Evolutionary conservation across 2,113 vertebrate species (phyloP).

Genomic region (Seriola aureovittata): DNA sequence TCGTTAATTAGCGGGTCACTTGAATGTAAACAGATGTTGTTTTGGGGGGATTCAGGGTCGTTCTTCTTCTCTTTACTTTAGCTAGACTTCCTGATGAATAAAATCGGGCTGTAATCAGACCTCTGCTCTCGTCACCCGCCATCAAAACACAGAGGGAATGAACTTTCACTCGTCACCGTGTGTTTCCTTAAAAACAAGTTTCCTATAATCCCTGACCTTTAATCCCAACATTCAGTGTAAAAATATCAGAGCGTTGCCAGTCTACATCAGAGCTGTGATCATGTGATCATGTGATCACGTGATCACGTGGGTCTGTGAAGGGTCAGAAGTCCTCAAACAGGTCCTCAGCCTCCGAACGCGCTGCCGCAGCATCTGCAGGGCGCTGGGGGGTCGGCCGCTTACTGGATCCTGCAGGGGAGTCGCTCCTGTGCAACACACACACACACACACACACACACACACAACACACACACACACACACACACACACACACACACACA

Average conservation of each 20-base stretch:
- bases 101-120: too few species aligned
- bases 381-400: constrained; percentile 68
- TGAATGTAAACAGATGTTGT: too few species aligned
- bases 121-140: too few species aligned
- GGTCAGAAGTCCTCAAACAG: constrained; percentile 89
- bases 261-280: too few species aligned
- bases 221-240: not conserved
- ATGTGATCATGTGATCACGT: too few species aligned
- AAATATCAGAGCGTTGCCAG: not conserved
- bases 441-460: constrained; percentile 43
- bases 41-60: too few species aligned
- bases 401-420: constrained; percentile 65
- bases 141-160: too few species aligned
- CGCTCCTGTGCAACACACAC: constrained; percentile 77
- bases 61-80: too few species aligned
- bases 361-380: constrained; percentile 80
- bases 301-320: not conserved
- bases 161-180: too few species aligned
- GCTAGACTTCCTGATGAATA: too few species aligned
- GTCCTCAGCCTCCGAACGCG: constrained; percentile 84
- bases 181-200: too few species aligned
- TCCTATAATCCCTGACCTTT: not conserved
- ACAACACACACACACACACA: constrained; percentile 36
- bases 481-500: constrained; percentile 39
- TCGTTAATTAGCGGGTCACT: too few species aligned